A percentile compares a stretch with the other conserved stretches of the same genome.
Evolutionary conservation across 2,888 invertebrate species (phyloP).

Genomic region (Drosophila pseudotakahashii): DNA sequence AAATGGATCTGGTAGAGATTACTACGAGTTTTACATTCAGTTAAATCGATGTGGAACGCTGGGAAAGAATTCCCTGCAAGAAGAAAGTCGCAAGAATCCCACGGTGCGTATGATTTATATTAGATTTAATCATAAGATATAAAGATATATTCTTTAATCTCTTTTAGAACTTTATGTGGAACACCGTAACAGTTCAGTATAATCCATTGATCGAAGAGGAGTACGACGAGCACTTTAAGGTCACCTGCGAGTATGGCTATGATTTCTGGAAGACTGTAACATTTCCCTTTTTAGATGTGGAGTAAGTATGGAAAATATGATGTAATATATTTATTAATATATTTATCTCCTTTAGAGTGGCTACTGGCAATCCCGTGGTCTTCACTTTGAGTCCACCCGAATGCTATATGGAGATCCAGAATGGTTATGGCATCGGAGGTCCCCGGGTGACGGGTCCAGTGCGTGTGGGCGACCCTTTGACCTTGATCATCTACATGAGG

Average conservation of each 20-base stretch:
- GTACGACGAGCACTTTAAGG: conserved; percentile 97
- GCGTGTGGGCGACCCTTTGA: conserved; percentile 95
- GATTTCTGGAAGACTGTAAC: conserved; percentile 99
- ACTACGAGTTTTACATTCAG: conserved; percentile 97
- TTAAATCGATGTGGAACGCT: conserved; percentile 96
- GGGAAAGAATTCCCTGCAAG: conserved; percentile 93
- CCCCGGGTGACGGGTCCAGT: conserved; percentile 95
- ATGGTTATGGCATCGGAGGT: conserved; percentile 95
- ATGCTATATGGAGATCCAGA: conserved; percentile 97
- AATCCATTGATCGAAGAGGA: conserved; percentile 97
- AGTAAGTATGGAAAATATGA: conserved; percentile 87
- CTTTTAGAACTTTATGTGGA: conserved; percentile 95
- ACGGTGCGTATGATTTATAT: conserved; percentile 87
- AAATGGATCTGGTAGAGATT: conserved; percentile 95
- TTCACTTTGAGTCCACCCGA: conserved; percentile 97
- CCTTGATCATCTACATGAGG: conserved; percentile 96
- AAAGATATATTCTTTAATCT: fast-evolving
- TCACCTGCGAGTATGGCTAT: conserved; percentile 97
- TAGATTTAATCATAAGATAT: not conserved
- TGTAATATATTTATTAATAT: too few relatives aligned
- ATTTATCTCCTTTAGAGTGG: conserved; percentile 87
- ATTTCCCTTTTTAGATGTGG: conserved; percentile 96
- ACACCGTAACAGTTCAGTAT: conserved; percentile 97
- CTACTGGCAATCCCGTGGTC: conserved; percentile 96
- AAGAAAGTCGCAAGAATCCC: conserved; percentile 93